Evolutionary conservation across 2,888 invertebrate species (phyloP), one percentile per base, ranked within the genome.

Genomic region (Thera obeliscata): DNA sequence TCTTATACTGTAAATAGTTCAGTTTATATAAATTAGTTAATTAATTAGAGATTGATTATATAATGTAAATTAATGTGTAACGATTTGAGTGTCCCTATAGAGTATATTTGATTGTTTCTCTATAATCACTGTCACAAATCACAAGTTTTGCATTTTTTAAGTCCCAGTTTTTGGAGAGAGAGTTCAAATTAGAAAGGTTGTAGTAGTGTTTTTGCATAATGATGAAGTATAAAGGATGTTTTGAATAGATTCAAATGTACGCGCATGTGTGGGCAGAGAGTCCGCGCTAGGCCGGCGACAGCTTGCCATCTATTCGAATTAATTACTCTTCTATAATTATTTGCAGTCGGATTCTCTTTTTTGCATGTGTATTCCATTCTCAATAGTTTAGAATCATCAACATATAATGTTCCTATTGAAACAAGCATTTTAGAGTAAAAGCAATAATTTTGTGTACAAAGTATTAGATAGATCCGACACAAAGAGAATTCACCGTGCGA

Each of bases 51-150:
- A 86, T 88, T 89, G 87, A 87, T 82, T 91, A 88, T 91, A 90
- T 90, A 22, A 89, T 92, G 90, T 91, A 91, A 92, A 91, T 88
- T 91, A 87, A 78, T 83, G 89, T 89, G 87, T 90, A 90, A 87
- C 84, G 86, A 88, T 87, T 87, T 82, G 90, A 86, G 89, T 91
- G 90, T 87, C 89, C 90, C 90, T 86, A 83, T 87, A 87, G 86
- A 87, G 81, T 84, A 84, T 89, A 86, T 86, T 85, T 76, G 80
- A 88, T 87, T 87, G 87, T 88, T 88, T 89, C 82, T 89, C 81
- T 87, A 84, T 81, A 82, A 88, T 87, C 86, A 91, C 87, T 86
- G 91, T 93, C 93, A 93, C 91, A 92, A 93, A 92, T 90, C 89
- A 90, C 90, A 89, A 22, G 89, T 85, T 81, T 87, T 88, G 89